These are phyloP conservation scores for Etheostoma spectabile DNA, from an alignment of 2,113 vertebrate species.

Conservation along the genomic window DNA sequence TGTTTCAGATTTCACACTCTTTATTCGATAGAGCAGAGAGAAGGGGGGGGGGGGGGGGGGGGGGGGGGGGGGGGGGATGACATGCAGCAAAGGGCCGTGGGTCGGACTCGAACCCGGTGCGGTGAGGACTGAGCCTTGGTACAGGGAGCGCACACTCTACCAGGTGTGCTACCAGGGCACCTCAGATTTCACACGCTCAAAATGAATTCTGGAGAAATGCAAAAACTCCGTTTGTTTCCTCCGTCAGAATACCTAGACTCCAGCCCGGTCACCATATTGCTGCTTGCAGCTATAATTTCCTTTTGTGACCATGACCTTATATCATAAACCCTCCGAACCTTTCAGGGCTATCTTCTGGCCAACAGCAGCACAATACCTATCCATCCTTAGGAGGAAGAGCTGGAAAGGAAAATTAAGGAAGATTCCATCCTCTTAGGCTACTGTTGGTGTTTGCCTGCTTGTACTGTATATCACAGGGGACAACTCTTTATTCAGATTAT, in stretches of 20 bases:
- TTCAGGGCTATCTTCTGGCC: conserved; percentile 21
- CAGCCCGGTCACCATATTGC: not conserved
- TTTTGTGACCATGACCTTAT: conserved; percentile 44
- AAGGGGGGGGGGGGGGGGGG: no score
- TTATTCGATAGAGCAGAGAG: no score
- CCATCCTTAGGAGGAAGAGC: conserved; percentile 1
- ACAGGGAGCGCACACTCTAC: no score
- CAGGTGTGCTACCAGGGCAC: no score
- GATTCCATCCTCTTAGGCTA: not conserved
- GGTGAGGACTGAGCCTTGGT: no score
- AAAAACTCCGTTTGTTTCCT: not conserved
- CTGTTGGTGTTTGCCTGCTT: not conserved
- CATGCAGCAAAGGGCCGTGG: no score
- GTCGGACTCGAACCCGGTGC: no score
- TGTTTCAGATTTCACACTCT: no score
- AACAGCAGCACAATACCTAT: not conserved
- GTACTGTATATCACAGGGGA: not conserved
- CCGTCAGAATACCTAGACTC: not conserved
- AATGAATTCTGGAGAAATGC: not conserved
- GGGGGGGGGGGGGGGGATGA: no score
- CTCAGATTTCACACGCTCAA: not conserved
- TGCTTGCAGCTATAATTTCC: conserved; percentile 39
- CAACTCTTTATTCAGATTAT: not conserved
- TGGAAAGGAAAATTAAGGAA: conserved; percentile 13
- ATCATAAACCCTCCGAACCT: conserved; percentile 43